Conservation (phyloP, 2,888 invertebrate genomes). For the Pachycephus smyrnensis region DNA sequence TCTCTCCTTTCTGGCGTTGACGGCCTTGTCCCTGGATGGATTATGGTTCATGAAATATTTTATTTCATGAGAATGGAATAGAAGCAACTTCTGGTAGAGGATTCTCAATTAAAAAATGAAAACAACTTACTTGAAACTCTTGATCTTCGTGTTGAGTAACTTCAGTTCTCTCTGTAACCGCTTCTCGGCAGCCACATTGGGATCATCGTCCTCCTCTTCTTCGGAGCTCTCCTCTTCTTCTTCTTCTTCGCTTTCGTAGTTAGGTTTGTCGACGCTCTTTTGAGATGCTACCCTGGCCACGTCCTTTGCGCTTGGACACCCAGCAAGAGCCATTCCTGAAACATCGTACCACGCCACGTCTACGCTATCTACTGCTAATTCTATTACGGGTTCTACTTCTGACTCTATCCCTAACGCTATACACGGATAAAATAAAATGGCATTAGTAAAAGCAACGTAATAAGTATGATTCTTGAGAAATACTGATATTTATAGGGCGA, state of each 20-base stretch:
- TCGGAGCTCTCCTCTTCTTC: constrained; percentile 71
- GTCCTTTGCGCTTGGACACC: constrained; percentile 64
- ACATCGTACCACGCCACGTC: constrained; percentile 59
- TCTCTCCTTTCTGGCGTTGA: constrained; percentile 82
- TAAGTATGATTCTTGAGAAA: neutral
- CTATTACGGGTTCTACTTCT: constrained; percentile 48
- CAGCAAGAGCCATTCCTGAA: constrained; percentile 65
- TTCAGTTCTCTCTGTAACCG: constrained; percentile 78
- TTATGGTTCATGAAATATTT: neutral
- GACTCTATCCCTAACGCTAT: constrained; percentile 8
- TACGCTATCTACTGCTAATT: constrained; percentile 54
- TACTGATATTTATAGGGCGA: neutral
- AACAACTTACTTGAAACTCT: constrained; percentile 62
- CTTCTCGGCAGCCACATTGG: constrained; percentile 73
- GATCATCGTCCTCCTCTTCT: constrained; percentile 75
- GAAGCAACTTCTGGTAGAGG: neutral
- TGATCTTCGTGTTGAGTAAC: constrained; percentile 70
- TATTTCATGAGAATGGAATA: neutral
- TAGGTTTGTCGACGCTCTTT: constrained; percentile 60
- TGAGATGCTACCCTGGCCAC: constrained; percentile 63
- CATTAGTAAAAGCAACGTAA: constrained; percentile 14
- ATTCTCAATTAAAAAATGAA: neutral
- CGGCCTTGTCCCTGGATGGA: constrained; percentile 73
- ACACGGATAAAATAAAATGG: constrained; percentile 6
- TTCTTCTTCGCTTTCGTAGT: constrained; percentile 59